Conservation (phyloP, 2,113 vertebrate genomes). For the Austrofundulus limnaeus region DNA sequence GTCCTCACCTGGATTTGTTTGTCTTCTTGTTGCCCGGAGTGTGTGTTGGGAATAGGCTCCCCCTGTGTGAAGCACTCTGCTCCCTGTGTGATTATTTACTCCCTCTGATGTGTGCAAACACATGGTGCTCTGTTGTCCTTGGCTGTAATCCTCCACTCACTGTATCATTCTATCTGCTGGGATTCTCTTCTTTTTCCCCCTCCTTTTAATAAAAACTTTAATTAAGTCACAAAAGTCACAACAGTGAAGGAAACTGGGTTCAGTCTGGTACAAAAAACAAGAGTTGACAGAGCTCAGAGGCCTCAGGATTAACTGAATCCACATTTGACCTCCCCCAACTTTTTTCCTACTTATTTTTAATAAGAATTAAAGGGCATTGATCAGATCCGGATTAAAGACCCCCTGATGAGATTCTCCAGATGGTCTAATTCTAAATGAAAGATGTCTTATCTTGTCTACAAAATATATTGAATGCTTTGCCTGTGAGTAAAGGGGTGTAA, state of each 20-base stretch:
- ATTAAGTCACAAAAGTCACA: slow-evolving; percentile 22
- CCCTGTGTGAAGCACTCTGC: slow-evolving; percentile 15
- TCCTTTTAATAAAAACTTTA: not conserved
- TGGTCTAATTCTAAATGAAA: slow-evolving; percentile 44
- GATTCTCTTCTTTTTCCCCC: not conserved
- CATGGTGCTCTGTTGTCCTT: slow-evolving; percentile 40
- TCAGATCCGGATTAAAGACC: slow-evolving; percentile 59
- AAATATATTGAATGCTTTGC: not conserved
- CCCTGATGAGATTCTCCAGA: slow-evolving; percentile 58
- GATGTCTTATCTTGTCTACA: slow-evolving; percentile 14
- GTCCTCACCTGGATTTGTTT: not conserved
- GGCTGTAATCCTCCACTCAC: slow-evolving; percentile 22
- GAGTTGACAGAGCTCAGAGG: slow-evolving; percentile 46
- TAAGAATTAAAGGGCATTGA: slow-evolving; percentile 51
- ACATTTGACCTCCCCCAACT: slow-evolving; percentile 10
- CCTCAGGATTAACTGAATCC: slow-evolving; percentile 43
- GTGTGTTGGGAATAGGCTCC: not conserved
- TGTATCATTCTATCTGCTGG: not conserved
- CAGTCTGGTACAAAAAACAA: slow-evolving; percentile 27
- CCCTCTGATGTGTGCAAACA: slow-evolving; percentile 76
- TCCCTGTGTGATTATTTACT: slow-evolving; percentile 81
- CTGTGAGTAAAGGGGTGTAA: no score
- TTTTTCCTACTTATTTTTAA: slow-evolving; percentile 27
- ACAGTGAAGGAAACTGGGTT: slow-evolving; percentile 20
- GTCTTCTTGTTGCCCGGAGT: no score